phyloP scores from a whole-genome alignment of 35 echinoderm and acorn worm species.

The Acanthaster planci region DNA sequence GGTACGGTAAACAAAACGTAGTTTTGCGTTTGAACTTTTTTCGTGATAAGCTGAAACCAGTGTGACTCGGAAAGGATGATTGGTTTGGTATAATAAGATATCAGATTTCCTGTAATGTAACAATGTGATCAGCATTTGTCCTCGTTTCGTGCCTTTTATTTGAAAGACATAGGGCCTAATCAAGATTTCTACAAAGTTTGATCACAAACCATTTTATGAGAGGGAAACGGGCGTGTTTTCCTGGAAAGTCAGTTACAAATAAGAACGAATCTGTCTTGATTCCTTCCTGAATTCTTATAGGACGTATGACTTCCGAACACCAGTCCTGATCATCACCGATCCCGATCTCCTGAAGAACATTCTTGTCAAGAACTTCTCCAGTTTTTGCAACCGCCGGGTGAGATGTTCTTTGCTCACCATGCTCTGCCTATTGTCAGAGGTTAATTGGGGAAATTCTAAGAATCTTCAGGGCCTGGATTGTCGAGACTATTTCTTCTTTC shows the following conservation, averaged over 20 bases:
- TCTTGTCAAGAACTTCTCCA: conserved; percentile 42
- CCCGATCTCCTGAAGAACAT: conserved; percentile 38
- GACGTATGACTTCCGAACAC: conserved; percentile 37
- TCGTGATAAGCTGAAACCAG: neutral
- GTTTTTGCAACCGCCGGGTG: conserved; percentile 33
- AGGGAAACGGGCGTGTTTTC: no score
- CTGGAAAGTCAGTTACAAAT: no score
- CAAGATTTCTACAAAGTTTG: no score
- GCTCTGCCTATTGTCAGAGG: no score
- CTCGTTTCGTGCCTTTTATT: neutral
- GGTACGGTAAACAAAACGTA: neutral
- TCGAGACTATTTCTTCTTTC: no score
- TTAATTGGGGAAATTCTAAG: no score
- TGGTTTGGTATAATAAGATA: no score
- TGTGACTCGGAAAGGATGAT: no score
- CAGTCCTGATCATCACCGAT: conserved; percentile 38
- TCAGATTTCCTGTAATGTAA: neutral
- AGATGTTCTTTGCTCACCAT: neutral
- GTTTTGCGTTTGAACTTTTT: neutral
- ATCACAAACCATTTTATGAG: neutral
- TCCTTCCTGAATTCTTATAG: no score
- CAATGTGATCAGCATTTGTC: neutral
- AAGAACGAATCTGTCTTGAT: no score
- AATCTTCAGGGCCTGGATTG: no score
- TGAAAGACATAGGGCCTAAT: neutral